Conservation (phyloP, 2,888 invertebrate species). For the Rotaria sp. region DNA sequence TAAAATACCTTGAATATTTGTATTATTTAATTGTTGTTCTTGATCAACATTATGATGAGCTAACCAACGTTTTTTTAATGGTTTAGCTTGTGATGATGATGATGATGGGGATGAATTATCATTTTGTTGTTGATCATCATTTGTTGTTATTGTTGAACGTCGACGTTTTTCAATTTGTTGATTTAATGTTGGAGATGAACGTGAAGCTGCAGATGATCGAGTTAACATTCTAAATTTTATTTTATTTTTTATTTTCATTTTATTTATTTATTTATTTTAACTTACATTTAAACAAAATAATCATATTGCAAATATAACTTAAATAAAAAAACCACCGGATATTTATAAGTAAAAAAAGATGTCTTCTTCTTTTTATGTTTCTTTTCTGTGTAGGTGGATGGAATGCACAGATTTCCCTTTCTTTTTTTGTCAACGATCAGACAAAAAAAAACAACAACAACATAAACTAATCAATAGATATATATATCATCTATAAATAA, state of each 20-base stretch:
- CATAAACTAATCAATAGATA: not conserved
- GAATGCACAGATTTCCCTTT: not conserved
- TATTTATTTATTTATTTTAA: not conserved
- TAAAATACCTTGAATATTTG: not conserved
- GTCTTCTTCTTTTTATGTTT: not conserved
- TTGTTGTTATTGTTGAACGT: not conserved
- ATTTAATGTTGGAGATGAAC: not conserved
- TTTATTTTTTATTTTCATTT: no score
- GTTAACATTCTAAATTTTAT: not conserved
- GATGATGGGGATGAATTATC: not conserved
- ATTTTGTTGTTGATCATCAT: not conserved
- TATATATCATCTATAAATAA: no score
- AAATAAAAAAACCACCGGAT: not conserved
- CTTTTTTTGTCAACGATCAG: not conserved
- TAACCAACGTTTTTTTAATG: constrained; percentile 25
- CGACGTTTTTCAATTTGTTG: constrained; percentile 2
- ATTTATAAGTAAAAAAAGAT: not conserved
- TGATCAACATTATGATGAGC: constrained; percentile 6
- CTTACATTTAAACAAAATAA: constrained; percentile 9
- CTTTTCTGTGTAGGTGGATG: not conserved
- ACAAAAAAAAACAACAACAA: constrained; percentile 3
- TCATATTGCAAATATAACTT: not conserved
- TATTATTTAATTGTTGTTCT: constrained; percentile 5
- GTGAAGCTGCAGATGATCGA: not conserved
- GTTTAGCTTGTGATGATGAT: constrained; percentile 17